A percentile compares a stretch with the other conserved stretches of the same genome.
Evolutionary conservation across 2,113 vertebrate species (phyloP).

Genomic region (Eurystomus gularis): DNA sequence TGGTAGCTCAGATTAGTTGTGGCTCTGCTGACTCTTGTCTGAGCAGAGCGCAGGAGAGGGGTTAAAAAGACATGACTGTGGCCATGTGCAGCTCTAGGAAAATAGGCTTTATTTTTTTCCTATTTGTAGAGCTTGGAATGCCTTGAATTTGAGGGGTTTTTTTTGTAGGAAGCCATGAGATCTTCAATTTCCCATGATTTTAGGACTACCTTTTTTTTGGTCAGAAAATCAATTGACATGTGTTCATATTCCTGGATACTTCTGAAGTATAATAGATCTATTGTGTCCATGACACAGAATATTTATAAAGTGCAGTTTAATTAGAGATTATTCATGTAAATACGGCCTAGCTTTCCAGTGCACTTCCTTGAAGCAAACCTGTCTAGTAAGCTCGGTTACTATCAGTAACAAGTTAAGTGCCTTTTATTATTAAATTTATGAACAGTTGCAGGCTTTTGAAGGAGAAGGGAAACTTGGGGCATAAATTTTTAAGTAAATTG

Average conservation of each 20-base stretch:
- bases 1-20: background rate
- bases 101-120: background rate
- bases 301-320: background rate
- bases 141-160: fast-evolving
- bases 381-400: background rate
- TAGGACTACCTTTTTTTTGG: background rate
- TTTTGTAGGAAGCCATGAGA: background rate
- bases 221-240: background rate
- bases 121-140: background rate
- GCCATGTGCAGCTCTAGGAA: background rate
- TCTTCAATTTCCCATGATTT: background rate
- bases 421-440: background rate
- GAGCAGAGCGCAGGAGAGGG: background rate
- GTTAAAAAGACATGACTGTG: background rate
- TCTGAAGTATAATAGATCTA: background rate
- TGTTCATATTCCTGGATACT: background rate
- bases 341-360: background rate
- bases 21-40: background rate
- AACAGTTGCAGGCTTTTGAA: background rate
- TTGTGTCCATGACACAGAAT: background rate
- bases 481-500: background rate
- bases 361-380: background rate
- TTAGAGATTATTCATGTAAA: background rate
- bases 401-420: background rate
- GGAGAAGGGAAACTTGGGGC: background rate